Evolutionary conservation across 1,140 invertebrate species (phyloP).

Genomic region (Helicoverpa zea): DNA sequence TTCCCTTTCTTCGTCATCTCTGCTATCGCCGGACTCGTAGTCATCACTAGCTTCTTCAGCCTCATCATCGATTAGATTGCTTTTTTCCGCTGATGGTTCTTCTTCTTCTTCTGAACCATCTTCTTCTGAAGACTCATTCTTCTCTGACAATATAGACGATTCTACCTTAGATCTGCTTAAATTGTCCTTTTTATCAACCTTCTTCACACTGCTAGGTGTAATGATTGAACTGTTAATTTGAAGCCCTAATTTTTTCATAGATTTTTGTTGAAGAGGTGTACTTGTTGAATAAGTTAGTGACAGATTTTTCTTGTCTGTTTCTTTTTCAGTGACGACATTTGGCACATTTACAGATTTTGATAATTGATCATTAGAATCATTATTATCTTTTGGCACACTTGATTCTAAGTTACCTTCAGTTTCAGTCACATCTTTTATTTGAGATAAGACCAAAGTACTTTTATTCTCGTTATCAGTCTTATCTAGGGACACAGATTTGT

Average conservation of each 20-base stretch:
- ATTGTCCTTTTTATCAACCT: slow-evolving; percentile 46
- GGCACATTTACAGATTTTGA: slow-evolving; percentile 62
- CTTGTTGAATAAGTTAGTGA: slow-evolving; percentile 74
- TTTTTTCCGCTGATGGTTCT: slow-evolving; percentile 55
- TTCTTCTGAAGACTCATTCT: slow-evolving; percentile 36
- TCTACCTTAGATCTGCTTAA: slow-evolving; percentile 51
- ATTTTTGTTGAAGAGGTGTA: slow-evolving; percentile 77
- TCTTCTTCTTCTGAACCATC: slow-evolving; percentile 36
- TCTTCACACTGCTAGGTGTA: slow-evolving; percentile 58
- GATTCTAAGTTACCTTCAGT: slow-evolving; percentile 59
- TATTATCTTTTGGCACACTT: slow-evolving; percentile 61
- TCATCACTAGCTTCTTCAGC: slow-evolving; percentile 76
- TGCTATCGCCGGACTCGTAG: slow-evolving; percentile 82
- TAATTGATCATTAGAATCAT: slow-evolving; percentile 52
- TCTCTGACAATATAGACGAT: slow-evolving; percentile 12
- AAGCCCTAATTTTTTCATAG: slow-evolving; percentile 62
- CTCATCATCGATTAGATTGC: slow-evolving; percentile 72
- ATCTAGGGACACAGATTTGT: slow-evolving; percentile 42
- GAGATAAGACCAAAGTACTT: slow-evolving; percentile 74
- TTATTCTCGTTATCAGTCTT: slow-evolving; percentile 66
- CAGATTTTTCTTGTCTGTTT: slow-evolving; percentile 65
- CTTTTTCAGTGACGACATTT: slow-evolving; percentile 64
- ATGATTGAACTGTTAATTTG: slow-evolving; percentile 72
- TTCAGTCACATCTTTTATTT: slow-evolving; percentile 70
- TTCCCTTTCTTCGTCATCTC: slow-evolving; percentile 72